Evolutionary conservation across 2,888 invertebrate genomes (phyloP), one percentile per base, ranked within the genome.

Genomic region (Zhuqinia jingwanae): DNA sequence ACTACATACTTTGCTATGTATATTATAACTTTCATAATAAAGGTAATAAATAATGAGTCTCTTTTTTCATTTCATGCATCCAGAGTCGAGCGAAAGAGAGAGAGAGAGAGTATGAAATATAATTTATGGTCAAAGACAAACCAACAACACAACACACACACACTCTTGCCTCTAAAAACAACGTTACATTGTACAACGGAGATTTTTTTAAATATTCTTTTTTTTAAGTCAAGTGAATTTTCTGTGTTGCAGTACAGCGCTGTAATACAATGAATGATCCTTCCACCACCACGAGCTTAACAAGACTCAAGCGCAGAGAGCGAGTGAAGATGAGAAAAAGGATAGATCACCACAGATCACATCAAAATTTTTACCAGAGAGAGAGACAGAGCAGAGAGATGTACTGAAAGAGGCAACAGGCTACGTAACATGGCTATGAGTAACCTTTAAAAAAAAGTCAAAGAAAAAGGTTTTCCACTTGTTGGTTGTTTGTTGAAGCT

Each of bases 281-380:
- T 78, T 77, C 68, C 84, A 68, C 78, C 78, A 78, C 78, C 78
- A 78, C 78, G 85, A 85, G 85, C 70, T 58, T 36, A 36, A 6
- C 78, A 78, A 70, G 60, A 85, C 85, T 85, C 78, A 36, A 6
- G 70, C 78, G 78, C 78, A 70, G 85, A 36, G 36, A 36, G 36
- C 8, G 36, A 80, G 56, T 56, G 42, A 73, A 47, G 76, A 45
- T 30, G 76, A 53, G 27, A 73, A 75, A 78, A 50, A 47, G 63
- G 75, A 78, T 85, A 75, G 79, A 85, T 79, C 85, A 85, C 80
- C 70, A 78, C 79, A 75, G 79, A 85, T 79, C 85, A 85, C 80
- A 81, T 70, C 68, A 20, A 27, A 30, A 45, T 45, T 36, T 68
- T 68, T 42, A 68, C 36, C 17, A 42, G 20, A 22, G 30, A 10